These are phyloP conservation scores for Amiota communis DNA, from an alignment of 2,888 invertebrate genomes.

Conservation along the genomic window DNA sequence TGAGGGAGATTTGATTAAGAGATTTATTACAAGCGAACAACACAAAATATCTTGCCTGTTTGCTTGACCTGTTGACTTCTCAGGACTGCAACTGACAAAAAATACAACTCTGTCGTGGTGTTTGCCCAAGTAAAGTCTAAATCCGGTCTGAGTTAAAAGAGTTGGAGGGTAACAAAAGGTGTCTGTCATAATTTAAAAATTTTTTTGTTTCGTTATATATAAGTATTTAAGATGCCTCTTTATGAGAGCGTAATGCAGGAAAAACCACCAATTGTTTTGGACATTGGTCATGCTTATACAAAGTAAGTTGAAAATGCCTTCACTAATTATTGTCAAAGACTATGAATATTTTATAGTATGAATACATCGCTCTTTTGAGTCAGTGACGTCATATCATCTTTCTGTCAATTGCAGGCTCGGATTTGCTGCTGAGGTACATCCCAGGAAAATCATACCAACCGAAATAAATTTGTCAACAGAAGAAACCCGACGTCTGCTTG, in stretches of 20 bases:
- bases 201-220: neutral
- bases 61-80: no score
- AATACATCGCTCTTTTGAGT: slow-evolving; percentile 8
- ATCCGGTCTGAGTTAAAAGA: no score
- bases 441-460: slow-evolving; percentile 89
- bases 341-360: neutral
- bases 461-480: slow-evolving; percentile 82
- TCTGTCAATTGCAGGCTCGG: slow-evolving; percentile 81
- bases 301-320: slow-evolving; percentile 79
- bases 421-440: slow-evolving; percentile 90
- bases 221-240: slow-evolving; percentile 79
- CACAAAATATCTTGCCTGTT: no score
- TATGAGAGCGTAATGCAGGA: slow-evolving; percentile 90
- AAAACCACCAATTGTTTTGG: slow-evolving; percentile 90
- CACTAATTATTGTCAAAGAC: no score
- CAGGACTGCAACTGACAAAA: no score
- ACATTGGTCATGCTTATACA: slow-evolving; percentile 92
- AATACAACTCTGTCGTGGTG: no score
- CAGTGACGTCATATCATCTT: slow-evolving; percentile 50
- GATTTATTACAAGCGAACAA: no score
- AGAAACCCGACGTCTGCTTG: slow-evolving; percentile 77
- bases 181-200: neutral
- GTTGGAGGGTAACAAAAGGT: no score
- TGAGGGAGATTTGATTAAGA: no score
- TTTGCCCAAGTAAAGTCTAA: no score